phyloP scores from a whole-genome alignment of 2,797 vertebrate genomes.

The Falco peregrinus region DNA sequence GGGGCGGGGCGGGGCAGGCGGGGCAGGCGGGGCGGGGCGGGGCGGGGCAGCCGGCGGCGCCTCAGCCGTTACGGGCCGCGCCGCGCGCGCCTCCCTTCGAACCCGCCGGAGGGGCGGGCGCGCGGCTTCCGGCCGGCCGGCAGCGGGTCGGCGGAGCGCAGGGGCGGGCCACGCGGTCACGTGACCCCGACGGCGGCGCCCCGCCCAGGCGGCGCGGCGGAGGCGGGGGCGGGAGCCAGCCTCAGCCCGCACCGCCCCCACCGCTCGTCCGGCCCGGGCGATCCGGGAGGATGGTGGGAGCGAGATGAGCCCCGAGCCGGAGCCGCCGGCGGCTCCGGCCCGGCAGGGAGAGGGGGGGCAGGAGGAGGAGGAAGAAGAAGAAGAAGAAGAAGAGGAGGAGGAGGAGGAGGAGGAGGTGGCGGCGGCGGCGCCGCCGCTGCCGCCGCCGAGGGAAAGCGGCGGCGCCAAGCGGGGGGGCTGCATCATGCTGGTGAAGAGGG shows the following conservation, averaged over 20 bases:
- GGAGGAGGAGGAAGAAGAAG: no score
- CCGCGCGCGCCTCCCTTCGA: accelerated
- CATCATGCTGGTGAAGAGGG: slow-evolving; percentile 60
- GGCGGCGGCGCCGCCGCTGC: not conserved
- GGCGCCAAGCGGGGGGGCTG: not conserved
- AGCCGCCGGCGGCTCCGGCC: not conserved
- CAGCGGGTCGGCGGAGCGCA: no score
- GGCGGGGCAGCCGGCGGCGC: accelerated
- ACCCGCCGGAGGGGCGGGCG: accelerated
- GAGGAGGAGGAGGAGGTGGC: not conserved
- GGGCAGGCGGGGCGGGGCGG: accelerated
- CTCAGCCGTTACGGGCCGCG: not conserved
- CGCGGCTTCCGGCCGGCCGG: accelerated
- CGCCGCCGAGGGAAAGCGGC: not conserved
- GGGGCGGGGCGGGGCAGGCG: no score
- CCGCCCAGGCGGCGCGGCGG: not conserved
- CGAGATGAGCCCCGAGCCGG: slow-evolving; percentile 26
- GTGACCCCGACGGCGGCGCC: not conserved
- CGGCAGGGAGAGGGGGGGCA: not conserved
- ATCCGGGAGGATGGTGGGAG: not conserved
- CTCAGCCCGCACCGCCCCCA: no score
- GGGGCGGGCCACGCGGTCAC: not conserved
- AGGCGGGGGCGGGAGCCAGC: not conserved
- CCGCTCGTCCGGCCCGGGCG: not conserved
- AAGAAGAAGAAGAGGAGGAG: no score